Evolutionary conservation across 2,888 invertebrate species (phyloP).

Genomic region (Rotaria magnacalcarata): DNA sequence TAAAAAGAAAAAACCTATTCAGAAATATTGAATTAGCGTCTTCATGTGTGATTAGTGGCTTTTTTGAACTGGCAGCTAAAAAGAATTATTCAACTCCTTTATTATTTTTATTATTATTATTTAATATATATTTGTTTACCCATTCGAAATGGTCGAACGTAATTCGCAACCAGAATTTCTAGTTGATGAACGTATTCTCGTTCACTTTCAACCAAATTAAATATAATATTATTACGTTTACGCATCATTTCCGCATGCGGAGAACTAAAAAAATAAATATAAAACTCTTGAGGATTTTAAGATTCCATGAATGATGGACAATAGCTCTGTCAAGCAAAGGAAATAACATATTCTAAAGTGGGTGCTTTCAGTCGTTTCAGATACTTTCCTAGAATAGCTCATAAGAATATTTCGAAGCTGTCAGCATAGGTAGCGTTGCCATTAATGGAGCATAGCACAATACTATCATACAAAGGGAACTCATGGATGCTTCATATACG

Average conservation of each 20-base stretch:
- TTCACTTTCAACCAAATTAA: slow-evolving; percentile 79
- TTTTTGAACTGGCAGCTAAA: slow-evolving; percentile 88
- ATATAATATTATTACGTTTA: slow-evolving; percentile 74
- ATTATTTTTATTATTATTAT: not conserved
- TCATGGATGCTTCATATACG: no score
- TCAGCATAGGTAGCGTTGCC: no score
- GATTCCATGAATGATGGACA: no score
- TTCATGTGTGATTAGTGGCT: slow-evolving; percentile 84
- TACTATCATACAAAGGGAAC: no score
- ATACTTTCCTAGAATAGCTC: no score
- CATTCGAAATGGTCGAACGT: slow-evolving; percentile 67
- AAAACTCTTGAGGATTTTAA: not conserved
- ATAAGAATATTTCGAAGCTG: no score
- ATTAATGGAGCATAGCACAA: no score
- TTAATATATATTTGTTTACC: not conserved
- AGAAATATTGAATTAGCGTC: slow-evolving; percentile 88
- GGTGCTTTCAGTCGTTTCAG: no score
- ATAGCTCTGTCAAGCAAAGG: no score
- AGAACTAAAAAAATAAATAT: slow-evolving; percentile 68
- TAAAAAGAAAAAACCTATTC: slow-evolving; percentile 64
- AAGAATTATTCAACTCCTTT: not conserved
- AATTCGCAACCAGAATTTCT: slow-evolving; percentile 77
- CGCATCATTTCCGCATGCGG: slow-evolving; percentile 89
- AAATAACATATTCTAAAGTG: no score
- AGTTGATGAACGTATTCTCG: slow-evolving; percentile 86